Evolutionary conservation across 2,888 invertebrate genomes (phyloP), one percentile per base, ranked within the genome.

Genomic region (Thumatha senex): DNA sequence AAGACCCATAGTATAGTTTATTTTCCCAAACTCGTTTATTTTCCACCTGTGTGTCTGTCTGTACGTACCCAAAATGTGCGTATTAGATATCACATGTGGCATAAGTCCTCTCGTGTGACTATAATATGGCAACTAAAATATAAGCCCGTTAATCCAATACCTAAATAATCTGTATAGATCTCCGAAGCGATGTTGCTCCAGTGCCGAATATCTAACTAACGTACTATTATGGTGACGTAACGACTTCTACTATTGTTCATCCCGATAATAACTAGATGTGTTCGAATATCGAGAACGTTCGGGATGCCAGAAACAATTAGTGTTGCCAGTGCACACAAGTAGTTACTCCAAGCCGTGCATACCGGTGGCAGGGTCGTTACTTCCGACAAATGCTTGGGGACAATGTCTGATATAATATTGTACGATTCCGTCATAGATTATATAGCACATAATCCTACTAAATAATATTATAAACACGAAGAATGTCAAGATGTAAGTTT

Each of bases 151-250:
- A 49, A 45, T 49, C 40, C 35, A 4, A 12, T 13, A 24, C 18
- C 18, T 24, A 34, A 12, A 35, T 40, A 30, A 35, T 13, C 40
- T 39, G 34, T 49, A 30, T 40, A 41, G 30, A 40, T 41, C 36
- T 41, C 31, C 18, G n/a, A 36, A 41, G 45, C 40, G 31, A 50
- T 50, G 50, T 50, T 50, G 40, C 45, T 50, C 9, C 50, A 50
- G 45, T 30, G n/a, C 9, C 31, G 9, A 15, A 10, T 30, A 24
- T 8, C 31, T 11, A 45, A 40, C 40, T 50, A 31, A 10, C 35
- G 35, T 12, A 36, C 18, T 35, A 40, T 44, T 30, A 45, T 40
- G 41, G 42, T 39, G 42, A 15, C 14, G 14, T 29, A 24, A n/a
- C n/a, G 12, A 11, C 49, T n/a, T 3, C 34, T 40, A 40, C 29